These are phyloP conservation scores for Drosophila flavopinicola DNA, from an alignment of 2,888 invertebrate genomes.

Conservation along the genomic window DNA sequence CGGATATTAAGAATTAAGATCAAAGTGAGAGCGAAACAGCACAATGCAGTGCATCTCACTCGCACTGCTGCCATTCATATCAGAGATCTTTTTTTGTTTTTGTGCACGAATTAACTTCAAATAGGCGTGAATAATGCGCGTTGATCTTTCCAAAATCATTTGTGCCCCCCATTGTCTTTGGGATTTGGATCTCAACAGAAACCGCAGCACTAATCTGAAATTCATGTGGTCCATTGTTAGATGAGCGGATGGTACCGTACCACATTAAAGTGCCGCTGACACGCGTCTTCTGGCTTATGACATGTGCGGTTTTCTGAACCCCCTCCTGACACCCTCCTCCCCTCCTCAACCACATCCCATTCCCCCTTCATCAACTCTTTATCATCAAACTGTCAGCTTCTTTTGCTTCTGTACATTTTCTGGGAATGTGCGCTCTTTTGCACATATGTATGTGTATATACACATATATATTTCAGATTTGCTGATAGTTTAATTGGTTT, in stretches of 20 bases:
- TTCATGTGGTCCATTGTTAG: constrained; percentile 51
- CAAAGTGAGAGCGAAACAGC: constrained; percentile 23
- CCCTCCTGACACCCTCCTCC: not conserved
- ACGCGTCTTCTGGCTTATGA: constrained; percentile 70
- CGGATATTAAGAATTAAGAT: constrained; percentile 34
- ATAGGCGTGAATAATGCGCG: constrained; percentile 73
- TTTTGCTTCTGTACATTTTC: constrained; percentile 32
- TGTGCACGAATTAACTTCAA: constrained; percentile 70
- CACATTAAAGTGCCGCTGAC: constrained; percentile 77
- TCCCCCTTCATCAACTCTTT: constrained; percentile 5
- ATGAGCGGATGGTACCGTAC: constrained; percentile 42
- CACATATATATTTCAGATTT: constrained; percentile 58
- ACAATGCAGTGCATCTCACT: constrained; percentile 4
- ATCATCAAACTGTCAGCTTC: constrained; percentile 20
- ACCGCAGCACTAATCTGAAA: constrained; percentile 52
- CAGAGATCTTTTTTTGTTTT: constrained; percentile 58
- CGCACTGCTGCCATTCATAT: not conserved
- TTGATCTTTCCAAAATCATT: constrained; percentile 55
- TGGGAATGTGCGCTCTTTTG: constrained; percentile 31
- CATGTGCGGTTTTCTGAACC: constrained; percentile 57
- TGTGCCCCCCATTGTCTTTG: constrained; percentile 51
- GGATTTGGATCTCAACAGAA: constrained; percentile 28
- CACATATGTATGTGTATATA: not conserved
- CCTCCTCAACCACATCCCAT: not conserved
- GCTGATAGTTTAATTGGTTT: constrained; percentile 75